A percentile compares a stretch with the other conserved stretches of the same genome.
Evolutionary conservation across 2,888 invertebrate species (phyloP).

Genomic region (Oegoconia quadripuncta): DNA sequence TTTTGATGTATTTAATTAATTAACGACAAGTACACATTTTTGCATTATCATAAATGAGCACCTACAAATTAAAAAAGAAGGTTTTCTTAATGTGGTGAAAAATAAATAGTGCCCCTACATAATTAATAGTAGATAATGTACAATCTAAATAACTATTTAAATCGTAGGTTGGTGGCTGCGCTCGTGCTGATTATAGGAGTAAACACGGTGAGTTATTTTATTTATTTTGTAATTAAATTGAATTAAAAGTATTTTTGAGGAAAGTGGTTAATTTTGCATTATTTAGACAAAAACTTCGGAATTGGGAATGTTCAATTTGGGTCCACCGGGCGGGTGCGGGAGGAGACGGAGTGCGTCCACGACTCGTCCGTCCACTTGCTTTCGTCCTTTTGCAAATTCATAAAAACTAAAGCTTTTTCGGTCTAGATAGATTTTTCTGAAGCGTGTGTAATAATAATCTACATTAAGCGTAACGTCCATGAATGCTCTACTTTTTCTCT

Average conservation of each 20-base stretch:
- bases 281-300: conserved; percentile 38
- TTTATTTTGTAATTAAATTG: conserved; percentile 17
- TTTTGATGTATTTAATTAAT: no score
- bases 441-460: not conserved
- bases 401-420: conserved; percentile 43
- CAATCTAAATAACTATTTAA: conserved; percentile 18
- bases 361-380: conserved; percentile 55
- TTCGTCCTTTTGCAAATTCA: conserved; percentile 68
- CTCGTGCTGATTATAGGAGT: conserved; percentile 56
- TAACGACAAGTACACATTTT: no score
- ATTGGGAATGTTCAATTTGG: conserved; percentile 56
- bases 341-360: conserved; percentile 23
- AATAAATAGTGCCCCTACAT: not conserved
- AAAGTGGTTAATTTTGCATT: conserved; percentile 29
- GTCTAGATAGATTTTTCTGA: not conserved
- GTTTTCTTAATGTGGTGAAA: not conserved
- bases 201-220: conserved; percentile 51
- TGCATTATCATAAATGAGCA: no score
- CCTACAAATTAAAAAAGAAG: no score
- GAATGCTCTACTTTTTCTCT: no score
- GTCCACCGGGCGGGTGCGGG: conserved; percentile 27
- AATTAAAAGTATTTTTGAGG: conserved; percentile 12
- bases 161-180: conserved; percentile 64
- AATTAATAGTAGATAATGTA: not conserved
- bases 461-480: no score